These are phyloP conservation scores for Orussus abietinus DNA, from an alignment of 1,140 invertebrate species.

Conservation along the genomic window DNA sequence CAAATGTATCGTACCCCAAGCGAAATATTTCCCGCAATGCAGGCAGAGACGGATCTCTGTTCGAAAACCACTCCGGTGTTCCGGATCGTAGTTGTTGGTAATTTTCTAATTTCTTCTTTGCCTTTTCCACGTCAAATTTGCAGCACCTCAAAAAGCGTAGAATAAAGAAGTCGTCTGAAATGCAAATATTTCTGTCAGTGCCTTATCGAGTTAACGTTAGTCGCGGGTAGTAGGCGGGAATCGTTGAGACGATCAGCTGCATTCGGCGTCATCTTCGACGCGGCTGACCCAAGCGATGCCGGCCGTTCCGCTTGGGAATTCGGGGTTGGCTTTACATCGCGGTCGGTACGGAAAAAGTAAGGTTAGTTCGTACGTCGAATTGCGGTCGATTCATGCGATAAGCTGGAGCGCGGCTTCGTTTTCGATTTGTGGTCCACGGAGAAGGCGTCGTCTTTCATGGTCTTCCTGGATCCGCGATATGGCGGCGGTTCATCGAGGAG, in stretches of 20 bases:
- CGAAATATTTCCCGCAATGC: conserved; percentile 57
- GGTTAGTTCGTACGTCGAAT: too few relatives aligned
- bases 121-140: conserved; percentile 59
- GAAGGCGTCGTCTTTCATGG: too few relatives aligned
- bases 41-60: conserved; percentile 58
- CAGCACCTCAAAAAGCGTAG: conserved; percentile 60
- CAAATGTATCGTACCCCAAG: conserved; percentile 56
- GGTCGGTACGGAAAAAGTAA: too few relatives aligned
- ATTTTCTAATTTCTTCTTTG: conserved; percentile 58
- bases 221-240: too few relatives aligned
- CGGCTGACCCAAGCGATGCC: background rate
- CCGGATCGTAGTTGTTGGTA: conserved; percentile 57
- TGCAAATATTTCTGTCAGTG: background rate
- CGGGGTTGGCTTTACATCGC: too few relatives aligned
- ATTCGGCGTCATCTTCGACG: background rate
- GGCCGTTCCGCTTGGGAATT: background rate
- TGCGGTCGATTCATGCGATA: too few relatives aligned
- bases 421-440: too few relatives aligned
- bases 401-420: too few relatives aligned
- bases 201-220: too few relatives aligned
- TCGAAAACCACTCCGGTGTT: conserved; percentile 58
- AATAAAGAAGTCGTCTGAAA: conserved; percentile 54
- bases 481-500: too few relatives aligned
- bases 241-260: background rate
- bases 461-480: too few relatives aligned